Conservation (phyloP, 2,113 vertebrate genomes). For the Astur gentilis region DNA sequence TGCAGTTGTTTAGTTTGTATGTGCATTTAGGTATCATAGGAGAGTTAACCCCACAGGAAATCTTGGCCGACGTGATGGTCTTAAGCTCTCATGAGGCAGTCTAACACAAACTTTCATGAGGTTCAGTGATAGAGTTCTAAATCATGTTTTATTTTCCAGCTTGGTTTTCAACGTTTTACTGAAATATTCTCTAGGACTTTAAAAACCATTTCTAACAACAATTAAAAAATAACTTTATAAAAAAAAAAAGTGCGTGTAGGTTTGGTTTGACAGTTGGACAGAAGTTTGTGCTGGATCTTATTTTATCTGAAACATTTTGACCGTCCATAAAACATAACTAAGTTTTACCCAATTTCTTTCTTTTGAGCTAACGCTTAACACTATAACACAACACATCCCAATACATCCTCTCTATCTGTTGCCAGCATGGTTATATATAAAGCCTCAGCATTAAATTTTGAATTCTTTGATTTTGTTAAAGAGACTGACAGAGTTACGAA, state of each 20-base stretch:
- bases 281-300: not conserved
- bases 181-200: not conserved
- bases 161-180: not conserved
- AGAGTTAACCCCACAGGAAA: not conserved
- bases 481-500: not conserved
- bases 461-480: constrained; percentile 37
- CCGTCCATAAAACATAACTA: not conserved
- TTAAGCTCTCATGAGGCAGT: not conserved
- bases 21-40: not conserved
- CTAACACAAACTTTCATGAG: not conserved
- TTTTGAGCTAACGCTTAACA: not conserved
- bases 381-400: not conserved
- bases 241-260: not conserved
- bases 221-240: not conserved
- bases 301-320: not conserved
- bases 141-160: not conserved
- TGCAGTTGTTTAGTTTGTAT: not conserved
- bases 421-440: not conserved
- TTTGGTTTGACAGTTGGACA: not conserved
- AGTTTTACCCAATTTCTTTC: not conserved
- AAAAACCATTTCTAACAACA: not conserved
- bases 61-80: not conserved
- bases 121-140: not conserved
- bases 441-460: constrained; percentile 4
- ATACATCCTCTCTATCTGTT: not conserved